Percentiles rank a stretch among this genome's conserved stretches.
Evolutionary conservation across 1,140 invertebrate genomes (phyloP).

Genomic region (Aphaenogaster floridana): DNA sequence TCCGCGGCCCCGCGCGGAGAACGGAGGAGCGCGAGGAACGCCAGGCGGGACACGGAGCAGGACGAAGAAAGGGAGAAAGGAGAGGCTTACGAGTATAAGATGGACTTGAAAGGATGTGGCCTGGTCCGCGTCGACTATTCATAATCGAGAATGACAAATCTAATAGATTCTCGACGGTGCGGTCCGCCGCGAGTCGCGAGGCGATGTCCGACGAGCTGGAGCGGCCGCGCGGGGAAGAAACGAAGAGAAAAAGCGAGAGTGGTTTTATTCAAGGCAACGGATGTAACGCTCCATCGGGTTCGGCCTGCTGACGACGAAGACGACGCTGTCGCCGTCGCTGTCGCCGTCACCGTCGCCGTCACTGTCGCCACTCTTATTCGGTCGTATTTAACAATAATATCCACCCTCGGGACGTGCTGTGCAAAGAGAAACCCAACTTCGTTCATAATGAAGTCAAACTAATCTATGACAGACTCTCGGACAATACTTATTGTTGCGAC

Average conservation of each 20-base stretch:
- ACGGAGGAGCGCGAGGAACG: not conserved
- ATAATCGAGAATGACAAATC: conserved; percentile 75
- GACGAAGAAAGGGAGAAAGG: conserved; percentile 16
- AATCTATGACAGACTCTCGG: conserved; percentile 37
- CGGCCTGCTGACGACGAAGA: not conserved
- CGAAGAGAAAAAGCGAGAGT: conserved; percentile 9
- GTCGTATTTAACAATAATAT: conserved; percentile 68
- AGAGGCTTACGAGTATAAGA: not conserved
- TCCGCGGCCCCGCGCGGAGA: no score
- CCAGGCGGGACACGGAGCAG: not conserved
- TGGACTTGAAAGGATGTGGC: conserved; percentile 52
- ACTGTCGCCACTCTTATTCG: conserved; percentile 31
- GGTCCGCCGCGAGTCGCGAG: not conserved
- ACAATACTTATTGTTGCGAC: conserved; percentile 67
- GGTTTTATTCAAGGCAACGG: conserved; percentile 65
- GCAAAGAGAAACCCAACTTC: not conserved
- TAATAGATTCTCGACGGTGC: conserved; percentile 71
- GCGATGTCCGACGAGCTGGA: not conserved
- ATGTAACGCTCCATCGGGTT: conserved; percentile 56
- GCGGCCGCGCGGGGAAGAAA: not conserved
- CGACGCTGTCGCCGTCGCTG: not conserved
- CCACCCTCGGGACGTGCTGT: not conserved
- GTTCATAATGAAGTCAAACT: conserved; percentile 63
- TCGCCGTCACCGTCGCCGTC: not conserved
- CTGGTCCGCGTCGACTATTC: conserved; percentile 65